Percentiles rank a stretch among this genome's conserved stretches.
Evolutionary conservation across 2,888 invertebrate species (phyloP).

Genomic region (Megaustenia siamemsis): DNA sequence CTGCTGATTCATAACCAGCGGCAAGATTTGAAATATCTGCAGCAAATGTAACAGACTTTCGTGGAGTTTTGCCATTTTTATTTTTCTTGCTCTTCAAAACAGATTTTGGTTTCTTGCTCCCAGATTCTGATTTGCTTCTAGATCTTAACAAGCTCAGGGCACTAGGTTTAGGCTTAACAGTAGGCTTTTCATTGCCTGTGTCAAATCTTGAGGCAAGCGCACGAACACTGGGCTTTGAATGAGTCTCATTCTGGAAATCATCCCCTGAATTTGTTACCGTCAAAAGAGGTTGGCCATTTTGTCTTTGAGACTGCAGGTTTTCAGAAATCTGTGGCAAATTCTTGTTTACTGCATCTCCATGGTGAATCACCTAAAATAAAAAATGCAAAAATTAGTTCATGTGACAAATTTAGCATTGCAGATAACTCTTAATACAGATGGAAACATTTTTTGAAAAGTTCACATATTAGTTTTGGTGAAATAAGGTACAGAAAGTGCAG

Average conservation of each 20-base stretch:
- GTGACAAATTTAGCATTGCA: not conserved
- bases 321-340: conserved; percentile 49
- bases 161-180: conserved; percentile 46
- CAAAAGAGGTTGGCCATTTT: not conserved
- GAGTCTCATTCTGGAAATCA: conserved; percentile 14
- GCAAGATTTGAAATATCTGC: conserved; percentile 95
- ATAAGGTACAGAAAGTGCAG: not conserved
- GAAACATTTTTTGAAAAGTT: not conserved
- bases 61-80: conserved; percentile 58
- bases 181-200: conserved; percentile 38
- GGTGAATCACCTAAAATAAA: conserved; percentile 1
- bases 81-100: conserved; percentile 71
- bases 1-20: conserved; percentile 77
- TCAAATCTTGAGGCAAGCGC: conserved; percentile 74
- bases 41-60: conserved; percentile 94
- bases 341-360: conserved; percentile 26
- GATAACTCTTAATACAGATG: not conserved
- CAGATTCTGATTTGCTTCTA: conserved; percentile 74
- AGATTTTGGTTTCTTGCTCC: conserved; percentile 69
- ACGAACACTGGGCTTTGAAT: conserved; percentile 64
- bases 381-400: conserved; percentile 3
- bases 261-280: not conserved
- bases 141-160: conserved; percentile 54
- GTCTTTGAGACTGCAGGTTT: not conserved
- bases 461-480: not conserved